A percentile compares a stretch with the other conserved stretches of the same genome.
Evolutionary conservation across 2,113 vertebrate genomes (phyloP).

Genomic region (Pluvialis apricaria): DNA sequence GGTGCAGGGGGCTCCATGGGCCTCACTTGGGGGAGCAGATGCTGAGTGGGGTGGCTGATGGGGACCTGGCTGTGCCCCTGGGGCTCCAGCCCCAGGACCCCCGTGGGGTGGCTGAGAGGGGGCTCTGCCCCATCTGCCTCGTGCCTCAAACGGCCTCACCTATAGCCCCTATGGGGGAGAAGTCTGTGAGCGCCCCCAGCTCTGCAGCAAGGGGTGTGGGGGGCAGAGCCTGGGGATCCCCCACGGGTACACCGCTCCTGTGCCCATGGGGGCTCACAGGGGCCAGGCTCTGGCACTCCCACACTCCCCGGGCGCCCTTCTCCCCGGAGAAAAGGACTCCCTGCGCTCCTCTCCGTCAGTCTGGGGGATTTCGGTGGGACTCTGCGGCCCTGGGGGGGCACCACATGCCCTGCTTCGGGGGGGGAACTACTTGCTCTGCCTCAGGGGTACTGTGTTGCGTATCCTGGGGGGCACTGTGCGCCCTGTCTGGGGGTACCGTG

Average conservation of each 20-base stretch:
- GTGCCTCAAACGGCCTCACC: not conserved
- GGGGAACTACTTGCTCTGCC: not conserved
- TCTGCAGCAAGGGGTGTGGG: not conserved
- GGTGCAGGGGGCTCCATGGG: not conserved
- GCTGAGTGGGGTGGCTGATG: fast-evolving
- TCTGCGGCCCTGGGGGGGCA: not conserved
- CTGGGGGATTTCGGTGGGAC: too few species aligned
- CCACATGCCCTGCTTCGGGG: not conserved
- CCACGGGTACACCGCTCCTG: not conserved
- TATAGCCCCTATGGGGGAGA: not conserved
- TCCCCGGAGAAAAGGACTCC: not conserved
- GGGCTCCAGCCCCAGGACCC: not conserved
- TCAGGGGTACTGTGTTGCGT: not conserved
- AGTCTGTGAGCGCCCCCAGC: not conserved
- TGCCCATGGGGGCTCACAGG: fast-evolving
- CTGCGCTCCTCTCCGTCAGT: fast-evolving
- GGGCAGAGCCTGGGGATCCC: not conserved
- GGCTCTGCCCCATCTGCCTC: not conserved
- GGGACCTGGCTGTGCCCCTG: not conserved
- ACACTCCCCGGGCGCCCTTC: not conserved
- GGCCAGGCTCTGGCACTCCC: not conserved
- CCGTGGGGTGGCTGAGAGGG: fast-evolving
- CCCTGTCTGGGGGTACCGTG: not conserved
- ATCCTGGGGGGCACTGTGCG: not conserved
- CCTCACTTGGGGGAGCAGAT: fast-evolving